Conservation (phyloP, 2,113 vertebrate genomes). For the Sphyrna mokarran region DNA sequence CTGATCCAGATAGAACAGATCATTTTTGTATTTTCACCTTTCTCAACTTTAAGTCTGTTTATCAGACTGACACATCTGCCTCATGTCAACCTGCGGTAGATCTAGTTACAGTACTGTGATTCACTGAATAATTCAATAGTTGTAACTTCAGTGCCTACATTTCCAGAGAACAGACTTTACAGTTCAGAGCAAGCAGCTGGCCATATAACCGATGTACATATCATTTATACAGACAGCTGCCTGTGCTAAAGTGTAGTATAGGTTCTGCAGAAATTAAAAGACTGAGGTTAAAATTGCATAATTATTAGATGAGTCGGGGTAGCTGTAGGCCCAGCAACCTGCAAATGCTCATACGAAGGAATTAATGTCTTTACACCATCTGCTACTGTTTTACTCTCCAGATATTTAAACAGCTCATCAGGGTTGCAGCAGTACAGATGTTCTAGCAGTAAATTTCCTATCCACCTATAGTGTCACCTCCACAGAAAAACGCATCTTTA, state of each 20-base stretch:
- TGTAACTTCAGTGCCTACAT: neutral
- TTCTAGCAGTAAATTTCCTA: neutral
- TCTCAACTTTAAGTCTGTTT: neutral
- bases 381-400: neutral
- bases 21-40: neutral
- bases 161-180: neutral
- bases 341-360: neutral
- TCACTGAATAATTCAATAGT: conserved; percentile 1
- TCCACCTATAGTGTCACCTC: neutral
- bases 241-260: neutral
- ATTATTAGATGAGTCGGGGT: neutral
- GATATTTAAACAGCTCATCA: neutral
- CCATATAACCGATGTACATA: neutral
- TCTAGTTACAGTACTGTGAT: neutral
- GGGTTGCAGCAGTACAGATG: neutral
- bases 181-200: conserved; percentile 17
- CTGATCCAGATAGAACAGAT: neutral
- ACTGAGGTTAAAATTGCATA: neutral
- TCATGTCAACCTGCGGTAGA: neutral
- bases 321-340: neutral
- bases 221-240: neutral
- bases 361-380: neutral
- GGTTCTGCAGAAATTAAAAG: no score
- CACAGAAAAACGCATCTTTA: neutral
- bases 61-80: neutral